A percentile compares a stretch with the other conserved stretches of the same genome.
These are phyloP conservation scores for Karalla daura DNA, from an alignment of 2,797 vertebrate genomes.

Conservation along the genomic window DNA sequence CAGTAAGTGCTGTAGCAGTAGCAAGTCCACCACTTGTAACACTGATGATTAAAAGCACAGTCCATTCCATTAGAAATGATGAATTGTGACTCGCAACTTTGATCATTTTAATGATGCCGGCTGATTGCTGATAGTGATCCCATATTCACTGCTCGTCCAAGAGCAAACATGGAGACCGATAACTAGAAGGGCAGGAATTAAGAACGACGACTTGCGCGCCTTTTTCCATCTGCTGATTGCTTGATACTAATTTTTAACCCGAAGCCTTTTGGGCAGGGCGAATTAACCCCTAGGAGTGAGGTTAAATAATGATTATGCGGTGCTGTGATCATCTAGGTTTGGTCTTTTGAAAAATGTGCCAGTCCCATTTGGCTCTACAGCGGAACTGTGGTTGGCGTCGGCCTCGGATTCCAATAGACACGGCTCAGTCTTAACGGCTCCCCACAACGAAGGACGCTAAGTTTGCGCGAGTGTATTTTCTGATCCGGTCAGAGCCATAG, in stretches of 20 bases:
- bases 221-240: conserved; percentile 14
- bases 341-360: no score
- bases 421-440: no score
- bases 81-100: background rate
- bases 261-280: no score
- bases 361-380: no score
- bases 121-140: background rate
- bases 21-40: background rate
- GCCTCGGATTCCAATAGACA: no score
- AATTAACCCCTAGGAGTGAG: no score
- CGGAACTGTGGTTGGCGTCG: no score
- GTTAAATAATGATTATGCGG: no score
- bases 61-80: background rate
- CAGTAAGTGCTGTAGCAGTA: background rate
- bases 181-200: conserved; percentile 6
- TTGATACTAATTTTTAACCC: no score
- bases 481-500: conserved; percentile 45
- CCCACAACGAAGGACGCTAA: no score
- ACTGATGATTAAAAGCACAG: background rate
- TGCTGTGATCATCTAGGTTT: no score
- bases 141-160: background rate
- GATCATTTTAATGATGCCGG: background rate
- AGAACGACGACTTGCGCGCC: conserved; percentile 17
- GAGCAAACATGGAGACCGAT: background rate
- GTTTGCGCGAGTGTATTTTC: no score